These are phyloP conservation scores for Sebastes melanostomus DNA, from an alignment of 2,797 vertebrate species.

Conservation along the genomic window DNA sequence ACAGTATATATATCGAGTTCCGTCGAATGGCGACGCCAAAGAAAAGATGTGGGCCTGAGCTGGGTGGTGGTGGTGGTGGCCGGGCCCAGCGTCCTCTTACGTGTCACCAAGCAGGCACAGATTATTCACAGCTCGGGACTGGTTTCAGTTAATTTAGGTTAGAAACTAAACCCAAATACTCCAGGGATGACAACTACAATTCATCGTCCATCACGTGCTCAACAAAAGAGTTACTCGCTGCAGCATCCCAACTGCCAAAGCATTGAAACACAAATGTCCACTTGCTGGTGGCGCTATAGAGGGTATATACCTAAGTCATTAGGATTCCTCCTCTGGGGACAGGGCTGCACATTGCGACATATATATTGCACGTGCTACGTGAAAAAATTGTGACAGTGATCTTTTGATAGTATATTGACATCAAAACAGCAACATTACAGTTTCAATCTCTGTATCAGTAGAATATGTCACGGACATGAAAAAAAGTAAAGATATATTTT, in stretches of 20 bases:
- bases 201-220: neutral
- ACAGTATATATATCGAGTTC: neutral
- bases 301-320: neutral
- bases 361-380: too few species aligned
- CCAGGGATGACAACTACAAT: neutral
- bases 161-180: neutral
- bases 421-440: too few species aligned
- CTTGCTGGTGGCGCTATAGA: neutral
- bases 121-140: neutral
- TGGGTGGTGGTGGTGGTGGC: neutral
- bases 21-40: neutral
- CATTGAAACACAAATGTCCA: neutral
- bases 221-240: neutral
- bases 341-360: too few species aligned
- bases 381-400: too few species aligned
- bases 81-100: neutral
- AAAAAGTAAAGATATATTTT: too few species aligned
- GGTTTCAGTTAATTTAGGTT: too few species aligned
- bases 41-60: neutral
- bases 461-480: too few species aligned
- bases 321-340: neutral
- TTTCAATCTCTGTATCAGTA: too few species aligned
- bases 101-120: neutral
- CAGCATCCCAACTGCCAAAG: too few species aligned
- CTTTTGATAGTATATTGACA: too few species aligned